Evolutionary conservation across 37 sponge, comb jelly and placozoan species (phyloP).

Genomic region (Ephydatia muelleri): DNA sequence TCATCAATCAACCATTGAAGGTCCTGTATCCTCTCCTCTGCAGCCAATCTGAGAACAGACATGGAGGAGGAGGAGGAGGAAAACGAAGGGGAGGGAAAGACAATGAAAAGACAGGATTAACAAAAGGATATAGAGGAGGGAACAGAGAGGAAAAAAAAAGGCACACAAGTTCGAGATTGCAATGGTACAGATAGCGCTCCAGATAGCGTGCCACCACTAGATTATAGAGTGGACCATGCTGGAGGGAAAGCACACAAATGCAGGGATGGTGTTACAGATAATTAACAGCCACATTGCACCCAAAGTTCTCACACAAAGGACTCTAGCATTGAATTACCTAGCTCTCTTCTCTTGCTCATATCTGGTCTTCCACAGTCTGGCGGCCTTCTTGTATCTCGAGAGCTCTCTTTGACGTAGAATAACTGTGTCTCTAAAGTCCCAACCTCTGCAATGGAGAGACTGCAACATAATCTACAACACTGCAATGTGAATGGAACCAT

Average conservation of each 20-base stretch:
- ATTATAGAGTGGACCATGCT: no score
- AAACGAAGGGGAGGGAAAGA: neutral
- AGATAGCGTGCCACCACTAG: no score
- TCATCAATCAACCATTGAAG: slow-evolving; percentile 58
- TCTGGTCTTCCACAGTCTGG: slow-evolving; percentile 56
- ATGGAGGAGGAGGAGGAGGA: neutral
- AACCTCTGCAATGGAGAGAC: slow-evolving; percentile 49
- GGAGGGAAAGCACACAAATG: no score
- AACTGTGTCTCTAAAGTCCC: slow-evolving; percentile 37
- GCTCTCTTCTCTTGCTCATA: slow-evolving; percentile 54
- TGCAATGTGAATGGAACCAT: neutral
- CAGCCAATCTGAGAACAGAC: slow-evolving; percentile 49
- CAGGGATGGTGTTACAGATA: no score
- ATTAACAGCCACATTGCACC: no score
- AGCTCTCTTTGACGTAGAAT: slow-evolving; percentile 13
- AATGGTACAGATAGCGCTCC: no score
- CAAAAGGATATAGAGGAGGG: neutral
- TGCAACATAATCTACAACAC: no score
- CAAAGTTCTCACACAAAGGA: no score
- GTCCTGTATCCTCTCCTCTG: slow-evolving; percentile 40
- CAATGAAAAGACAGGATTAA: neutral
- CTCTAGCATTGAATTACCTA: no score
- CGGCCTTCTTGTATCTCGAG: slow-evolving; percentile 41
- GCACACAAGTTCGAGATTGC: neutral
- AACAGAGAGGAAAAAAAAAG: neutral